phyloP scores from a whole-genome alignment of 2,888 invertebrate genomes.

The Cryptus viduatorius region DNA sequence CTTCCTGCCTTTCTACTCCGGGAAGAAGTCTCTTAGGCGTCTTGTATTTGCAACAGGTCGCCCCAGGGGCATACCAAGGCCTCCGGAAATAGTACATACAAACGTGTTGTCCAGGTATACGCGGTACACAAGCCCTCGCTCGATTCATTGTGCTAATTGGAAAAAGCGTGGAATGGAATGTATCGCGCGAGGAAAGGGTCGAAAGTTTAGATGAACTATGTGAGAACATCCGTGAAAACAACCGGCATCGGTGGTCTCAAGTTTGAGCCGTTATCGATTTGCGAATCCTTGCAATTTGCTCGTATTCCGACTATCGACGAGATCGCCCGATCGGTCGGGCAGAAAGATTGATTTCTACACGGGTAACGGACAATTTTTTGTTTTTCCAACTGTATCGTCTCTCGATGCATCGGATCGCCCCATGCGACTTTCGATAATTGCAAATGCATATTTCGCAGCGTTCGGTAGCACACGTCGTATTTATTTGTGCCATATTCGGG shows the following conservation, averaged over 20 bases:
- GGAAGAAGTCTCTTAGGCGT: conserved; percentile 39
- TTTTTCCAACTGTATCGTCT: too few species aligned
- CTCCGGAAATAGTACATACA: conserved; percentile 37
- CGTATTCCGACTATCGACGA: too few species aligned
- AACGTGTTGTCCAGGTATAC: conserved; percentile 21
- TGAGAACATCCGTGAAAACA: background rate
- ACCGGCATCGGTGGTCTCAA: background rate
- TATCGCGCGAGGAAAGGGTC: conserved; percentile 29
- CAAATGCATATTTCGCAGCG: conserved; percentile 1
- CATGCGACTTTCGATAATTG: background rate
- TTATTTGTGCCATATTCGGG: conserved; percentile 42
- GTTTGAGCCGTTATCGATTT: too few species aligned
- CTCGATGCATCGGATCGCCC: too few species aligned
- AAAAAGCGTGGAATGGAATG: conserved; percentile 45
- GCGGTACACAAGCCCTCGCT: background rate
- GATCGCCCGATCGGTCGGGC: too few species aligned
- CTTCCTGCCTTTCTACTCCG: conserved; percentile 64
- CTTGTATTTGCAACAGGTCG: conserved; percentile 29
- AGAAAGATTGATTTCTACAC: too few species aligned
- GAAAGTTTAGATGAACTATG: conserved; percentile 45
- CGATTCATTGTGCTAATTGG: conserved; percentile 36
- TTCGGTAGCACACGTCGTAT: background rate
- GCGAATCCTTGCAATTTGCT: too few species aligned
- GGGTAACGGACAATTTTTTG: too few species aligned
- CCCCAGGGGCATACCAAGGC: background rate